Conservation (phyloP, 2,113 vertebrate species). For the Elachura formosa region DNA sequence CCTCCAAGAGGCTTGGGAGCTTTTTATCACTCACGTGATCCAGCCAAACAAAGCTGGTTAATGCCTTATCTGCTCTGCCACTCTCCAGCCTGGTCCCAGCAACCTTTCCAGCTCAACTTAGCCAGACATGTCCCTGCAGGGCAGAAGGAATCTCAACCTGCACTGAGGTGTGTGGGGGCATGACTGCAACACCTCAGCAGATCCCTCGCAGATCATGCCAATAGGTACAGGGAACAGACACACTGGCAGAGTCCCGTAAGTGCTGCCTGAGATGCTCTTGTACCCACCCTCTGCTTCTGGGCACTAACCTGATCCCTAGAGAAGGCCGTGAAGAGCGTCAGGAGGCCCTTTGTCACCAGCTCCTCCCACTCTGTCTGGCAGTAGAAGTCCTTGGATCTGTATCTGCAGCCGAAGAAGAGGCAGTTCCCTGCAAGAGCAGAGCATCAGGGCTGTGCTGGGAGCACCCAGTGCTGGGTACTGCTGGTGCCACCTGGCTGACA, state of each 20-base stretch:
- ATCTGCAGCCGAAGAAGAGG: slow-evolving; percentile 91
- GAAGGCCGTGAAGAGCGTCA: slow-evolving; percentile 87
- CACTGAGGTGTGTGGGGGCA: neutral
- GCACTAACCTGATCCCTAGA: slow-evolving; percentile 90
- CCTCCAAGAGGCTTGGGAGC: neutral
- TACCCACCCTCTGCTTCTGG: neutral
- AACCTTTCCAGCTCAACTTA: neutral
- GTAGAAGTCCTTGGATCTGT: slow-evolving; percentile 85
- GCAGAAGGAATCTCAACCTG: neutral
- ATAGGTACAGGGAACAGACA: neutral
- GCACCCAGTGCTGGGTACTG: neutral
- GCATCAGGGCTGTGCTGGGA: neutral
- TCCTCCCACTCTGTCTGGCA: slow-evolving; percentile 84
- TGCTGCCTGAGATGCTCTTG: neutral
- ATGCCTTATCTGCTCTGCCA: neutral
- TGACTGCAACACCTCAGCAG: neutral
- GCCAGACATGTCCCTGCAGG: rapidly evolving
- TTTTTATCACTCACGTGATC: neutral
- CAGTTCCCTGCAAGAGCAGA: slow-evolving; percentile 73
- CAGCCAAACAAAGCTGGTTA: neutral
- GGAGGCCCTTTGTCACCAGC: slow-evolving; percentile 65
- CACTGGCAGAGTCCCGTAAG: neutral
- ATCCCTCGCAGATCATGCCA: neutral
- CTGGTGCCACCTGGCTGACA: neutral
- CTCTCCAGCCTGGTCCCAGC: neutral